Evolutionary conservation across 1,140 invertebrate genomes (phyloP).

Genomic region (Callitettix versicolor): DNA sequence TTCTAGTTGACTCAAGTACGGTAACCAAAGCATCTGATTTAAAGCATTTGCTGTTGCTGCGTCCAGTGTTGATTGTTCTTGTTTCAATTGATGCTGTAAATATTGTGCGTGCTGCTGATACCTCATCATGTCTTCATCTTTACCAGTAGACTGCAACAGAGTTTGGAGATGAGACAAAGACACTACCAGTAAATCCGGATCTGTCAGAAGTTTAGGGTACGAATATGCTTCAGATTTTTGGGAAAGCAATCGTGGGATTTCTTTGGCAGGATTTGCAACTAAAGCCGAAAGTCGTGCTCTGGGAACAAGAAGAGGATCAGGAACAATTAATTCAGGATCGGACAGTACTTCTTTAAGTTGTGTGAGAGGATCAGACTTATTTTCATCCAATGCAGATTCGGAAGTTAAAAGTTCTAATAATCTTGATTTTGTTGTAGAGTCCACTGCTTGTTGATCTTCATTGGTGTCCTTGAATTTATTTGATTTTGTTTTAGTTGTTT

Average conservation of each 20-base stretch:
- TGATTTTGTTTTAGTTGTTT: neutral
- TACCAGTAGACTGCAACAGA: slow-evolving; percentile 39
- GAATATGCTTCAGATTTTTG: slow-evolving; percentile 57
- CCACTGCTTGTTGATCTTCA: slow-evolving; percentile 17
- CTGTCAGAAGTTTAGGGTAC: slow-evolving; percentile 56
- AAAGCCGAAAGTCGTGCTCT: slow-evolving; percentile 58
- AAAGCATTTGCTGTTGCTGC: slow-evolving; percentile 51
- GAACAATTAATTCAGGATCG: slow-evolving; percentile 55
- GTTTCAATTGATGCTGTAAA: slow-evolving; percentile 17
- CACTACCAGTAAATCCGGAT: slow-evolving; percentile 67
- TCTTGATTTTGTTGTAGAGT: slow-evolving; percentile 23
- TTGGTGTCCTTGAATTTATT: slow-evolving; percentile 15
- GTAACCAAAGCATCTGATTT: slow-evolving; percentile 59
- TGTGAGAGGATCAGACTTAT: slow-evolving; percentile 44
- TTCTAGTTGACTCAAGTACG: slow-evolving; percentile 52
- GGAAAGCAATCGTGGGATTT: slow-evolving; percentile 61
- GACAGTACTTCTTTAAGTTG: slow-evolving; percentile 60
- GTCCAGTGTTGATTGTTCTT: slow-evolving; percentile 31
- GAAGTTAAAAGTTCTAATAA: slow-evolving; percentile 34
- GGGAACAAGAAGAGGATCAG: slow-evolving; percentile 68
- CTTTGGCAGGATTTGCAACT: slow-evolving; percentile 55
- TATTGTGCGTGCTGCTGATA: slow-evolving; percentile 22
- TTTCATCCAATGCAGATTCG: slow-evolving; percentile 30
- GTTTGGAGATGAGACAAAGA: slow-evolving; percentile 62
- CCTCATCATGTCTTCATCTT: slow-evolving; percentile 23